phyloP scores from a whole-genome alignment of 1,140 invertebrate genomes.

The Holotrichia oblita region DNA sequence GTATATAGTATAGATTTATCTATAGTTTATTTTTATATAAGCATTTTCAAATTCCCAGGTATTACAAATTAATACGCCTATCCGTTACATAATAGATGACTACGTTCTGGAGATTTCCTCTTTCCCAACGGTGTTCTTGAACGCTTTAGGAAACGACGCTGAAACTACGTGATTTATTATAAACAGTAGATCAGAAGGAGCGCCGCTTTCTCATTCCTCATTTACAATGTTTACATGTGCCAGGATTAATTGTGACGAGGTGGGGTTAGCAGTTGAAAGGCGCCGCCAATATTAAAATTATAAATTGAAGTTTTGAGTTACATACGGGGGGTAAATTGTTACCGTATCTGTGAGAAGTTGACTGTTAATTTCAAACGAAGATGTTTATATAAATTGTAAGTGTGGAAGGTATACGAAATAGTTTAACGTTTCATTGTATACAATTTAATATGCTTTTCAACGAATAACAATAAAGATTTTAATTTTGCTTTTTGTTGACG shows the following conservation, averaged over 20 bases:
- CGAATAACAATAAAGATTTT: no score
- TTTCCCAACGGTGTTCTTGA: constrained; percentile 5
- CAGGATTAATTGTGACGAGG: constrained; percentile 5
- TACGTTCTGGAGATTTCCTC: background rate
- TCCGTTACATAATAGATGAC: background rate
- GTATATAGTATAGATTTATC: no score
- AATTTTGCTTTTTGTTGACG: no score
- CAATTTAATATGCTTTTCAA: no score
- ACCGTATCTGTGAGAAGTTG: background rate
- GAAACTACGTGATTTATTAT: background rate
- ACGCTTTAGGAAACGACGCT: background rate
- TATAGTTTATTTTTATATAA: no score
- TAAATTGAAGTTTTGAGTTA: background rate
- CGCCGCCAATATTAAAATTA: background rate
- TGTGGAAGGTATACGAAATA: no score
- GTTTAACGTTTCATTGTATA: no score
- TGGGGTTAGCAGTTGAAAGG: constrained; percentile 4
- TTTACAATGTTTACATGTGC: constrained; percentile 3
- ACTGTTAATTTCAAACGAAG: background rate
- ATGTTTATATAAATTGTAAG: background rate
- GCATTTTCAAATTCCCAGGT: no score
- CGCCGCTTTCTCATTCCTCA: constrained; percentile 10
- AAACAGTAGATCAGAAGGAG: background rate
- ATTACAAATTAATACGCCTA: no score
- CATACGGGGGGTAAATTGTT: background rate